Evolutionary conservation across 1,140 invertebrate genomes (phyloP), one percentile per base, ranked within the genome.

Genomic region (Drosophila kohkoa): DNA sequence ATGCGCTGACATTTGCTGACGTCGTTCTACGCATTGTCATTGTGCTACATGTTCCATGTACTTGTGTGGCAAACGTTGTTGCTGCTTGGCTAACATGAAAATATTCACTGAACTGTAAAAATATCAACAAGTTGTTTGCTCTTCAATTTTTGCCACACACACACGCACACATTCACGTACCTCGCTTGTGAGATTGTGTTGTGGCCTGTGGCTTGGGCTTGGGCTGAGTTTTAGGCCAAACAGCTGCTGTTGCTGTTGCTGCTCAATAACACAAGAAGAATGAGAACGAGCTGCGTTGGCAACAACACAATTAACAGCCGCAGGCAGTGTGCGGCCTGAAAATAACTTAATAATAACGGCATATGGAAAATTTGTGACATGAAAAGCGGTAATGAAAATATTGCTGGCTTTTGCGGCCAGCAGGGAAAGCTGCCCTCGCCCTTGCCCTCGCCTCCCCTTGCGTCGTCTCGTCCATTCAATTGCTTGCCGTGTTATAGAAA

Each of bases 121-220:
- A 88, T 88, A 88, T 88, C 85, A 88, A 88, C 85, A 88, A 88
- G 85, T 88, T 88, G 83, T 89, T 88, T 88, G 83, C 81, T 81
- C 81, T 89, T 81, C 83, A 77, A 77, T 78, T 75, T 75, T 58
- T 71, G 57, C 78, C 35, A 51, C 62, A 74, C 64, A 60, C 51
- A 52, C 49, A 54, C 41, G 57, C 46, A 51, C 66, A 51, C 51
- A 51, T 80, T 71, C 78, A 65, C 60, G 58, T 52, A 43, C 11
- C 13, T 16, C 15, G 58, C 20, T 65, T 57, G 71, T 62, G 71
- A 51, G 64, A 58, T 77, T 77, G 71, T 75, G 69, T 35, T 32
- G 30, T 62, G 72, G 59, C 55, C 63, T 52, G 55, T 49, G 45
- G 43, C n/a, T 32, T 49, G 43, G 51, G 11, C 64, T 70, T 67